Evolutionary conservation across 2,113 vertebrate genomes (phyloP).

Genomic region (Hypocryptadius cinnamomeus): DNA sequence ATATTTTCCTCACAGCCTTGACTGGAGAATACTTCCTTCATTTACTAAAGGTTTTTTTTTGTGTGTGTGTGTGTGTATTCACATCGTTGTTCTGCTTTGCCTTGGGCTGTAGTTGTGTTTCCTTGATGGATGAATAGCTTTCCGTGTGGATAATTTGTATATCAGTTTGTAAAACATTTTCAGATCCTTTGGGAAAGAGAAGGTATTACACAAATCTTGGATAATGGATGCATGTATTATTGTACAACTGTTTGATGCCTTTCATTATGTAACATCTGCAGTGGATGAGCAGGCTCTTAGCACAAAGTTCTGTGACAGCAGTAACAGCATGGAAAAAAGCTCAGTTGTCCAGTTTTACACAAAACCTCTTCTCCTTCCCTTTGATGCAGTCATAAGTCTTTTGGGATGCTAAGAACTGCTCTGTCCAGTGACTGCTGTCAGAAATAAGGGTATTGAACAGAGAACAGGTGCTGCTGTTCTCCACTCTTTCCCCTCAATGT

Average conservation of each 20-base stretch:
- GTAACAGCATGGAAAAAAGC: not conserved
- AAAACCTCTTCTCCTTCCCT: not conserved
- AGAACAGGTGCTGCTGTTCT: not conserved
- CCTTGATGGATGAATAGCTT: slow-evolving; percentile 16
- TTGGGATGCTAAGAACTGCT: not conserved
- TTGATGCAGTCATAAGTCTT: not conserved
- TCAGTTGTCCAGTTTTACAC: not conserved
- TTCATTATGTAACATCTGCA: not conserved
- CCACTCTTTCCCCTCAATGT: not conserved
- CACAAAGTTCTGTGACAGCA: not conserved
- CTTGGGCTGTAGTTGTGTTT: slow-evolving; percentile 25
- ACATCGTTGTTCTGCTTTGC: not conserved
- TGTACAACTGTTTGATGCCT: not conserved
- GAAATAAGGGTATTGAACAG: not conserved
- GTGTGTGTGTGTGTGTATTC: not conserved
- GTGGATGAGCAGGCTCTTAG: not conserved
- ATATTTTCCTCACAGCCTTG: not conserved
- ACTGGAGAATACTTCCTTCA: not conserved
- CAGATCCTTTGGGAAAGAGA: not conserved
- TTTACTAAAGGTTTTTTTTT: not conserved
- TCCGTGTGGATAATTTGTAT: slow-evolving; percentile 1
- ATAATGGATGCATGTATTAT: not conserved
- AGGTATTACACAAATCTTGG: not conserved
- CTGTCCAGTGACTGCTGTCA: not conserved
- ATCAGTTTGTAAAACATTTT: slow-evolving; percentile 43